Base-by-base conservation (phyloP, 2,113 vertebrate species). In the Leiothrix lutea region DNA sequence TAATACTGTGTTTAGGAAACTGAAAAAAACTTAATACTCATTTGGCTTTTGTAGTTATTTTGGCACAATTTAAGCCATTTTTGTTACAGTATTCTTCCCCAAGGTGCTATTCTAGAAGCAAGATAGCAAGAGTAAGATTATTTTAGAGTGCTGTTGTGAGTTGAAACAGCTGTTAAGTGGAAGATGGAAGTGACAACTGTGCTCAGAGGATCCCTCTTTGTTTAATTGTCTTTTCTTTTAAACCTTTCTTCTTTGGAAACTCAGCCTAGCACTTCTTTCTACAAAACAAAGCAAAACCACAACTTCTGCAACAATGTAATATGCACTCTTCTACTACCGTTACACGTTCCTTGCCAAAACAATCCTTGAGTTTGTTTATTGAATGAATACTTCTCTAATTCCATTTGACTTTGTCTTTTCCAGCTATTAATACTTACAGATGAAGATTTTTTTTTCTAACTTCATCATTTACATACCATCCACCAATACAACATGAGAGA, bases 401-500 rank as follows among this genome's bases (percentile, higher is more conserved):
- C 22, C 45, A 90, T 3, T 3, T 24, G 8, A 29, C 48, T 70
- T 44, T 33, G 38, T 67, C 11, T 85, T 21, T 31, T 64, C 24
- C 29, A 78, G 51, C 33, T 29, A 38, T 51, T 69, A 86, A 57
- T 38, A 86, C 16, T 58, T 56, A 28, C 5, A 10, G 26, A 56
- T 20, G 8, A 80, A 78, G 22, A 22, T 8, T 57, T 51, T 48
- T 80, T 71, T 47, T 50, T 8, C 29, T 35, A 9, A 28, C 66
- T 66, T 71, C 1, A 3, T 61, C 7, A 79, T 23, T 45, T 61
- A 50, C 20, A 9, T 23, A 53, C 8, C 10, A 86, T 6, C 17
- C 22, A 75, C 12, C 15, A 82, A 50, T 2, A 5, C 1, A 40
- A 19, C 24, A 38, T 3, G 5, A 2, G 1, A 21, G 28, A 62